Conservation (phyloP, 2,113 vertebrate genomes). For the Microtus richardsoni region DNA sequence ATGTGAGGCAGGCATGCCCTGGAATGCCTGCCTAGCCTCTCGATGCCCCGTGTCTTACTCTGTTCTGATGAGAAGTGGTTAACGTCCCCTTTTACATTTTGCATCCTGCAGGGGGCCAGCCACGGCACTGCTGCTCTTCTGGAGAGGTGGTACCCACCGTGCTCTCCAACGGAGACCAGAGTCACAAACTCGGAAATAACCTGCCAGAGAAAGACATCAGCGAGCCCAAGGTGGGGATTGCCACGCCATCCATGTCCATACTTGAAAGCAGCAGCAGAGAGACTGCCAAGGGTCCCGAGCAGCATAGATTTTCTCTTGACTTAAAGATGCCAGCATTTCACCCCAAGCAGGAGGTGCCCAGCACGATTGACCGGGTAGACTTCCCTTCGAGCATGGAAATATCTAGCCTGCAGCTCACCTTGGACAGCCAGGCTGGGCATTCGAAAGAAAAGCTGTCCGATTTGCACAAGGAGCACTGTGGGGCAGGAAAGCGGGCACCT, state of each 20-base stretch:
- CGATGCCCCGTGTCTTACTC: fast-evolving
- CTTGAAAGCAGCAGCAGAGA: constrained; percentile 78
- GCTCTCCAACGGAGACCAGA: constrained; percentile 85
- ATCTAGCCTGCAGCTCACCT: constrained; percentile 57
- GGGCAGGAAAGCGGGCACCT: constrained; percentile 60
- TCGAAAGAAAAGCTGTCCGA: constrained; percentile 72
- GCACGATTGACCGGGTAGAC: constrained; percentile 60
- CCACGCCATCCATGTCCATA: constrained; percentile 45
- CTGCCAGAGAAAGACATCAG: neutral
- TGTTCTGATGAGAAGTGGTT: constrained; percentile 31
- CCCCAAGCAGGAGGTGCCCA: constrained; percentile 80
- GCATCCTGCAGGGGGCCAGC: constrained; percentile 89
- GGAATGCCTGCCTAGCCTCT: neutral
- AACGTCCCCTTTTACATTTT: constrained; percentile 69
- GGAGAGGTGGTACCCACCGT: constrained; percentile 79
- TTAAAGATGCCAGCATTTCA: constrained; percentile 87
- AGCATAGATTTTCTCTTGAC: constrained; percentile 83
- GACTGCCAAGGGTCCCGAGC: constrained; percentile 82
- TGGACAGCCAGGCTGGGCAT: constrained; percentile 67
- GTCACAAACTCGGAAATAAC: constrained; percentile 73
- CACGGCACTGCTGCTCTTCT: constrained; percentile 88
- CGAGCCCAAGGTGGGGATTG: constrained; percentile 72
- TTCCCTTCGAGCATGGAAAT: constrained; percentile 14
- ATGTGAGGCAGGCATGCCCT: neutral
- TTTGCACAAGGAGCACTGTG: constrained; percentile 68